Evolutionary conservation across 2,113 vertebrate genomes (phyloP).

Genomic region (Craseonycteris thonglongyai): DNA sequence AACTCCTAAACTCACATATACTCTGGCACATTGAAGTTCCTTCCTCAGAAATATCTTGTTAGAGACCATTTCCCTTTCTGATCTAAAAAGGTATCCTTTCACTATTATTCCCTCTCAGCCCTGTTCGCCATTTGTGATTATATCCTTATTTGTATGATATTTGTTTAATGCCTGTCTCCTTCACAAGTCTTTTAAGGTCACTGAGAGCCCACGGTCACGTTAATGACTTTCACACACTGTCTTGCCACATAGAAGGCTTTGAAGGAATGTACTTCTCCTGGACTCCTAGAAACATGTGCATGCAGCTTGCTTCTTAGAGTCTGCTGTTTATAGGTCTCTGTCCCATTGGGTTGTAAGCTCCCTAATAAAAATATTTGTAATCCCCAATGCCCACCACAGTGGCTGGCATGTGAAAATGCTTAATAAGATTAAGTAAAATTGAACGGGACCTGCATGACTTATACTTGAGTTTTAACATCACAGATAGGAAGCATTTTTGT

Average conservation of each 20-base stretch:
- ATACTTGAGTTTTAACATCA: neutral
- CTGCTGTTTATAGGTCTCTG: neutral
- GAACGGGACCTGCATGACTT: neutral
- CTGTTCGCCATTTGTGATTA: neutral
- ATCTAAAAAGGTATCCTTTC: neutral
- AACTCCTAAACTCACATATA: accelerated
- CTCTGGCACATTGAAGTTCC: neutral
- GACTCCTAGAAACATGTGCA: neutral
- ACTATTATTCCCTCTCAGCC: neutral
- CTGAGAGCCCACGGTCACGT: neutral
- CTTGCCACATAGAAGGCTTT: neutral
- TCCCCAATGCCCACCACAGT: neutral
- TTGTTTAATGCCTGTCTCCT: neutral
- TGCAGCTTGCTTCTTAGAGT: neutral
- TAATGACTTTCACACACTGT: neutral
- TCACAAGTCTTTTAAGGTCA: neutral
- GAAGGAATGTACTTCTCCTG: neutral
- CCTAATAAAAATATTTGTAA: neutral
- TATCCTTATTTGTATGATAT: neutral
- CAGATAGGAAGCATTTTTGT: neutral
- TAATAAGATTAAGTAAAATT: slow-evolving; percentile 8
- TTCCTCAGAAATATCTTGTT: neutral
- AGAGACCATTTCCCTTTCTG: neutral
- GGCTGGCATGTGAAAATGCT: neutral
- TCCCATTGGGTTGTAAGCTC: neutral